These are phyloP conservation scores for Epizoanthus rinbou DNA, from an alignment of 92 coral and sea anemone genomes.

Conservation along the genomic window DNA sequence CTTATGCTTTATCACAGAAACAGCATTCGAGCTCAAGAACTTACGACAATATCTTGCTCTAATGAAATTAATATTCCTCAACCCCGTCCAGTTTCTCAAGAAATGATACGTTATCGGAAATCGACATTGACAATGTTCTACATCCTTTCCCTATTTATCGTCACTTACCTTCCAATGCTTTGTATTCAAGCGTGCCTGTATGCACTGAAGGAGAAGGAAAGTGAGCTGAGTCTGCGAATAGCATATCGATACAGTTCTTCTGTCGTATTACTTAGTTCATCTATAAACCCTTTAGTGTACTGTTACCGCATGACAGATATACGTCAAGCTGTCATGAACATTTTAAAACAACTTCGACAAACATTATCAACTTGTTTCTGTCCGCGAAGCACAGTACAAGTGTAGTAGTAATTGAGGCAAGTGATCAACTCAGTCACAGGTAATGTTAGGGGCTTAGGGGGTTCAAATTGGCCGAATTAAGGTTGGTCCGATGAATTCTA, in stretches of 20 bases:
- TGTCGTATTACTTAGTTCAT: background rate
- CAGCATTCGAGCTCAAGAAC: slow-evolving; percentile 10
- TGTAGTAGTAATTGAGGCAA: too few relatives aligned
- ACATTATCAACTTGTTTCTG: background rate
- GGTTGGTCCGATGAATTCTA: too few relatives aligned
- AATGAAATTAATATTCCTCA: background rate
- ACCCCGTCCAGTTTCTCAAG: background rate
- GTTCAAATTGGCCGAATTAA: too few relatives aligned
- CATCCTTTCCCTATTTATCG: background rate
- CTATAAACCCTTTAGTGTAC: background rate
- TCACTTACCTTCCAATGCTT: background rate
- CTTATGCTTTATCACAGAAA: background rate
- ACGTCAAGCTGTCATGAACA: background rate
- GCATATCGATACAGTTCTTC: slow-evolving; percentile 1
- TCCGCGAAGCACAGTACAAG: too few relatives aligned
- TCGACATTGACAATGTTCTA: background rate
- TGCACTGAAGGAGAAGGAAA: background rate
- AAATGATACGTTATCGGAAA: background rate
- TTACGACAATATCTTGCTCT: background rate
- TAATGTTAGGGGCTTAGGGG: too few relatives aligned
- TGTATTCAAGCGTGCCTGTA: background rate
- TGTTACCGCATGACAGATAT: slow-evolving; percentile 17
- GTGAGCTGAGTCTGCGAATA: slow-evolving; percentile 1
- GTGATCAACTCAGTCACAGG: too few relatives aligned
- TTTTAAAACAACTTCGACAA: background rate